Conservation (phyloP, 2,888 invertebrate species). For the Rutpela maculata region DNA sequence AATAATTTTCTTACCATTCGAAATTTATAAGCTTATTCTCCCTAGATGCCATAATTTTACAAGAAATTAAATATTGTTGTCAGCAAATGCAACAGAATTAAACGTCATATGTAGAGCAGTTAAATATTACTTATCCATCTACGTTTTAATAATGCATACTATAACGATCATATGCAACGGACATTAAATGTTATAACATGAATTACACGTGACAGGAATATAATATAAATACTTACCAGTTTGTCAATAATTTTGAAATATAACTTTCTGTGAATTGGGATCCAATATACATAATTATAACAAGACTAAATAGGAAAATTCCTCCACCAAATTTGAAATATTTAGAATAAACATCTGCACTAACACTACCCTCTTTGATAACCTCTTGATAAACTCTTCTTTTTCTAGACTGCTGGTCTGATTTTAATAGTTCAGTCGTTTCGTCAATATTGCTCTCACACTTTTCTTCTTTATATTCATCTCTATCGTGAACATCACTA, state of each 20-base stretch:
- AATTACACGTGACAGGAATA: too few relatives aligned
- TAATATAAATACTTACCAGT: slow-evolving; percentile 61
- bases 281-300: slow-evolving; percentile 59
- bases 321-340: slow-evolving; percentile 67
- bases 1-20: too few relatives aligned
- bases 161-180: too few relatives aligned
- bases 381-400: slow-evolving; percentile 63
- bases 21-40: too few relatives aligned
- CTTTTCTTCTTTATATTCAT: slow-evolving; percentile 43
- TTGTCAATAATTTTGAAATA: slow-evolving; percentile 62
- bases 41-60: too few relatives aligned
- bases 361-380: slow-evolving; percentile 64
- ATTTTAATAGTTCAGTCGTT: slow-evolving; percentile 48
- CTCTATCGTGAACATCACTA: not conserved
- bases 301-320: slow-evolving; percentile 57
- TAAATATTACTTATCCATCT: too few relatives aligned
- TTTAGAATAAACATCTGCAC: slow-evolving; percentile 62
- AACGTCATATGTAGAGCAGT: too few relatives aligned
- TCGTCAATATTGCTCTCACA: slow-evolving; percentile 46
- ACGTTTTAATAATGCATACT: too few relatives aligned
- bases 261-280: slow-evolving; percentile 61
- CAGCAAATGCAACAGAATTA: too few relatives aligned
- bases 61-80: too few relatives aligned
- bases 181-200: too few relatives aligned
- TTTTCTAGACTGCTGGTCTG: slow-evolving; percentile 31